phyloP scores from a whole-genome alignment of 2,888 invertebrate species.

The Cephus pygmeus region DNA sequence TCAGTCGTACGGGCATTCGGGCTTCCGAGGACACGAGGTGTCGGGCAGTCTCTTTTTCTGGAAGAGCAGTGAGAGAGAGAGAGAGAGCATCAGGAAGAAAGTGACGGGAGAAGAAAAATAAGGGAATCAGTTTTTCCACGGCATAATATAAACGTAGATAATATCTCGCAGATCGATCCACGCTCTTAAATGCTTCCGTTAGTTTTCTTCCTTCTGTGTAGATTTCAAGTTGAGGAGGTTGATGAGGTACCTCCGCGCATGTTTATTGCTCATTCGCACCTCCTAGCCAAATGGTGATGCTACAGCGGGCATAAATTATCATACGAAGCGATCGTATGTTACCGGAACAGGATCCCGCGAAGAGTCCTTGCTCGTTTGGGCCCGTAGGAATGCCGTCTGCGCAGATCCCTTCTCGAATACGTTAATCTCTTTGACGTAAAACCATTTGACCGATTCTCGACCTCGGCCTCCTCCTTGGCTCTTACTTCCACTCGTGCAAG shows the following conservation, averaged over 20 bases:
- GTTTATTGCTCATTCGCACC: not conserved
- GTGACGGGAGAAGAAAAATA: not conserved
- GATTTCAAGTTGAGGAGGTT: too few species aligned
- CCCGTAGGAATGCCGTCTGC: not conserved
- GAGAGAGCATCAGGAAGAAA: not conserved
- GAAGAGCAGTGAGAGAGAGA: not conserved
- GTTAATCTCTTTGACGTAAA: not conserved
- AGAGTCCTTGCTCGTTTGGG: not conserved
- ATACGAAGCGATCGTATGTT: not conserved
- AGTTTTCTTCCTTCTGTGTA: not conserved
- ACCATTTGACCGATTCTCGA: not conserved
- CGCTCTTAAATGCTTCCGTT: not conserved
- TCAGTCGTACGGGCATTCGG: not conserved
- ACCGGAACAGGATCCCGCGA: not conserved
- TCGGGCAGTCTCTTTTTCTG: not conserved
- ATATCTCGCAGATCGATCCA: not conserved
- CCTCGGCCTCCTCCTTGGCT: not conserved
- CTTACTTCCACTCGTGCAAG: not conserved
- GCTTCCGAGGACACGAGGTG: not conserved
- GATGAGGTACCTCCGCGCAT: too few species aligned
- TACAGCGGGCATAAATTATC: conserved; percentile 3
- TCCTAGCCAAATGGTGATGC: not conserved
- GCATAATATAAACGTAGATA: not conserved
- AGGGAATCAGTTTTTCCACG: not conserved
- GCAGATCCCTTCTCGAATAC: not conserved